Percentiles rank a stretch among this genome's conserved stretches.
phyloP scores from a whole-genome alignment of 1,140 invertebrate species.

The Lasioglossum baleicum region DNA sequence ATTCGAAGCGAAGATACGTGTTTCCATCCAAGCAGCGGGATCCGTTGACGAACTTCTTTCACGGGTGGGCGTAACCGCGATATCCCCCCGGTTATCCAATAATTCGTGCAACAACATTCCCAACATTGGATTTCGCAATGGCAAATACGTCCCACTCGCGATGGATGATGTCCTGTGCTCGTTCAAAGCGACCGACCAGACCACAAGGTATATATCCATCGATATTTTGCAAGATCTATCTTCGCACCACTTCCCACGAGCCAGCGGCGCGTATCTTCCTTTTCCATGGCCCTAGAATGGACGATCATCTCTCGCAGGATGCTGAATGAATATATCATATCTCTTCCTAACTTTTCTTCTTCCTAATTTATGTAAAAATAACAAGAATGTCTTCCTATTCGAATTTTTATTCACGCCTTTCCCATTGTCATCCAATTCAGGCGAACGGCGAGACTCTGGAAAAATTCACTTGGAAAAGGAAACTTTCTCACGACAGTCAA shows the following conservation, averaged over 20 bases:
- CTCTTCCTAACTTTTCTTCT: too few species aligned
- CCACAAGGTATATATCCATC: background rate
- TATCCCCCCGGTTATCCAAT: slow-evolving; percentile 46
- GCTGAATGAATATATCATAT: too few species aligned
- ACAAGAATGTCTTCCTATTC: too few species aligned
- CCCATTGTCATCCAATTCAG: too few species aligned
- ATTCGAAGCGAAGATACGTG: slow-evolving; percentile 1
- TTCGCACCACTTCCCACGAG: slow-evolving; percentile 39
- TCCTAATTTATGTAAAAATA: too few species aligned
- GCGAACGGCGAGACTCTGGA: too few species aligned
- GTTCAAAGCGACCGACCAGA: too few species aligned
- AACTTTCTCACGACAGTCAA: too few species aligned
- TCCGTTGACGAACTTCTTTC: background rate
- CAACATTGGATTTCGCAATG: slow-evolving; percentile 34
- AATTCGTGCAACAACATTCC: slow-evolving; percentile 47
- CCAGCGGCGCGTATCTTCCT: slow-evolving; percentile 11
- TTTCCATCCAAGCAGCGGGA: background rate
- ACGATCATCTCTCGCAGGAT: too few species aligned
- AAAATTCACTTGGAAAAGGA: too few species aligned
- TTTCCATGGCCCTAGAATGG: too few species aligned
- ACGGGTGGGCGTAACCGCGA: slow-evolving; percentile 45
- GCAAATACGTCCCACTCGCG: slow-evolving; percentile 31
- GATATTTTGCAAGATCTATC: slow-evolving; percentile 12
- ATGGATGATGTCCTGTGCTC: background rate
- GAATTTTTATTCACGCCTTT: too few species aligned